These are phyloP conservation scores for Aplocera efformata DNA, from an alignment of 2,888 invertebrate genomes.

Conservation along the genomic window DNA sequence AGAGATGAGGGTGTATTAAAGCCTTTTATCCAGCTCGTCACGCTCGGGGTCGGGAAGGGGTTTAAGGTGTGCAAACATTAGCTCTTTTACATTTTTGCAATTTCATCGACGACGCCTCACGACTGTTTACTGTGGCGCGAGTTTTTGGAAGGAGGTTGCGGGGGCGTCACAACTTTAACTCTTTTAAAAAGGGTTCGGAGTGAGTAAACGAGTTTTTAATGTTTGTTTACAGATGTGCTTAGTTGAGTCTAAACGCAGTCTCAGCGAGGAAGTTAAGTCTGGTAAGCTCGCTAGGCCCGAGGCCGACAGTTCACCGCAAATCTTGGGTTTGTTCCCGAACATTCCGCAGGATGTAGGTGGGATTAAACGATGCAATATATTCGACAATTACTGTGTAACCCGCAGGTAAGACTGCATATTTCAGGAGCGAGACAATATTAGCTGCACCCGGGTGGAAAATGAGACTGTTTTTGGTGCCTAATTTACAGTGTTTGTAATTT, in stretches of 20 bases:
- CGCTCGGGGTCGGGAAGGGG: slow-evolving; percentile 77
- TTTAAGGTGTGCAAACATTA: slow-evolving; percentile 80
- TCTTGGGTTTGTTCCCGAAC: slow-evolving; percentile 76
- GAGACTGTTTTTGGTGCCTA: slow-evolving; percentile 74
- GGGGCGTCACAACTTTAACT: slow-evolving; percentile 65
- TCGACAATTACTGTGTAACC: slow-evolving; percentile 74
- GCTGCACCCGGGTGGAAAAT: slow-evolving; percentile 81
- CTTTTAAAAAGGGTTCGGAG: slow-evolving; percentile 58
- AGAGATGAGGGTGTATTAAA: slow-evolving; percentile 81
- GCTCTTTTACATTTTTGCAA: slow-evolving; percentile 81
- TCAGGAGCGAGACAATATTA: slow-evolving; percentile 76
- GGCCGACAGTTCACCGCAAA: slow-evolving; percentile 74
- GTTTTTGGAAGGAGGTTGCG: slow-evolving; percentile 53
- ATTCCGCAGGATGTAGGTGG: slow-evolving; percentile 74
- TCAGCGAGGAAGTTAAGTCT: slow-evolving; percentile 56
- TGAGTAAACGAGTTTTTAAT: slow-evolving; percentile 67
- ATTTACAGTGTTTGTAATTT: slow-evolving; percentile 71
- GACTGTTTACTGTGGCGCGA: slow-evolving; percentile 66
- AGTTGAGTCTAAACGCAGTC: slow-evolving; percentile 43
- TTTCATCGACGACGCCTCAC: slow-evolving; percentile 73
- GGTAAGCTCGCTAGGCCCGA: slow-evolving; percentile 66
- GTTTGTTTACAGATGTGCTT: slow-evolving; percentile 50
- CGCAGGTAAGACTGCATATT: slow-evolving; percentile 75
- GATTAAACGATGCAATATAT: slow-evolving; percentile 76
- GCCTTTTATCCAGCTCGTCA: slow-evolving; percentile 81